Percentiles rank a stretch among this genome's conserved stretches.
Conservation (phyloP, 2,888 invertebrate genomes). For the Drosophila mimica region DNA sequence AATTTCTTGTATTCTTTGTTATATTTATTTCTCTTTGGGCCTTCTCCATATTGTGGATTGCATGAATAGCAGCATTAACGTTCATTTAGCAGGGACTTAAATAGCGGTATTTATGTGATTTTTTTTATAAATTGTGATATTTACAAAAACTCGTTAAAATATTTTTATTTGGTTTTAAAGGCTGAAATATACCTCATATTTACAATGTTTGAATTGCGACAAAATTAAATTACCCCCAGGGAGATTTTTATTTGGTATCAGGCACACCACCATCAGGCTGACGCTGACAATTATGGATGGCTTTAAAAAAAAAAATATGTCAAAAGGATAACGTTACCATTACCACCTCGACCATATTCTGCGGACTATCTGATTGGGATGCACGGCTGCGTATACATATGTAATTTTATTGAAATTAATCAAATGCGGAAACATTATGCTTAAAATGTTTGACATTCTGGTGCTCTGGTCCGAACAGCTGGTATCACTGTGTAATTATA, state of each 20-base stretch:
- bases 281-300: slow-evolving; percentile 9
- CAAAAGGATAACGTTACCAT: slow-evolving; percentile 3
- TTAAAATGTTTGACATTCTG: slow-evolving; percentile 48
- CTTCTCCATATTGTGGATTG: not conserved
- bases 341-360: slow-evolving; percentile 9
- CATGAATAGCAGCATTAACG: not conserved
- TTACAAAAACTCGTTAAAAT: not conserved
- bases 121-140: not conserved
- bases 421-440: slow-evolving; percentile 50
- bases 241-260: not conserved
- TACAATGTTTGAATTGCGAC: not conserved
- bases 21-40: not conserved
- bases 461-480: not conserved
- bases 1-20: not conserved
- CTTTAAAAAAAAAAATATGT: slow-evolving; percentile 1
- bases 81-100: not conserved
- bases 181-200: not conserved
- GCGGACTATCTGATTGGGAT: not conserved
- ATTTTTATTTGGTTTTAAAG: not conserved
- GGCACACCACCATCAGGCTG: not conserved
- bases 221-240: not conserved
- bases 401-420: slow-evolving; percentile 66
- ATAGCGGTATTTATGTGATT: not conserved
- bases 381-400: not conserved
- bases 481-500: slow-evolving; percentile 42